A percentile compares a stretch with the other conserved stretches of the same genome.
phyloP scores from a whole-genome alignment of 2,113 vertebrate genomes.

The Eulemur macaco region DNA sequence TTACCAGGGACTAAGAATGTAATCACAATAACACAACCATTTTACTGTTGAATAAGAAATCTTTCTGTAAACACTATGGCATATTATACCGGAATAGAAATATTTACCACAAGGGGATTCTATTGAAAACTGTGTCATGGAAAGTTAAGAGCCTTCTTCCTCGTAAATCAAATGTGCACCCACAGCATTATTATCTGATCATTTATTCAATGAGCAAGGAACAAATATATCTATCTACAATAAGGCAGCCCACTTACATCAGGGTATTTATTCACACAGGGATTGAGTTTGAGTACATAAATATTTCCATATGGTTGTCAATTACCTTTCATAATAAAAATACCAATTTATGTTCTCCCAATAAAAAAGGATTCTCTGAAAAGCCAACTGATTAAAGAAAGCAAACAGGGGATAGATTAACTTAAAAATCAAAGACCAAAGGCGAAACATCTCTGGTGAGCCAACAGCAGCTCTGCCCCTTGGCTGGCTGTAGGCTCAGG shows the following conservation, averaged over 20 bases:
- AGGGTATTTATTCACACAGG: not conserved
- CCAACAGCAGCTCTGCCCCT: not conserved
- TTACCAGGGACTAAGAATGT: constrained; percentile 46
- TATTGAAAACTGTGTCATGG: constrained; percentile 33
- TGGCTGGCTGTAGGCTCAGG: not conserved
- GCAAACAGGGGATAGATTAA: not conserved
- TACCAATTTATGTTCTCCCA: not conserved
- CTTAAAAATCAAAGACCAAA: not conserved
- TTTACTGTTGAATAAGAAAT: constrained; percentile 55
- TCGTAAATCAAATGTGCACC: not conserved
- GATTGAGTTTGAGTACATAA: not conserved
- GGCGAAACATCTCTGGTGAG: not conserved
- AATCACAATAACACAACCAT: constrained; percentile 61
- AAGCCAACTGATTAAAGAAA: not conserved
- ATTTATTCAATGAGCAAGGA: constrained; percentile 12
- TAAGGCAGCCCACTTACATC: not conserved
- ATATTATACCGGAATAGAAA: constrained; percentile 15
- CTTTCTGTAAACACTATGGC: constrained; percentile 4
- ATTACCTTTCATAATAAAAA: constrained; percentile 11
- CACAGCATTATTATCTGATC: constrained; percentile 3
- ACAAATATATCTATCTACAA: not conserved
- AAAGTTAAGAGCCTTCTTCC: constrained; percentile 15
- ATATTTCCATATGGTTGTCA: not conserved
- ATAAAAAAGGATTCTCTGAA: not conserved
- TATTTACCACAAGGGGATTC: not conserved